These are phyloP conservation scores for Carapus acus DNA, from an alignment of 2,797 vertebrate genomes.

Conservation along the genomic window DNA sequence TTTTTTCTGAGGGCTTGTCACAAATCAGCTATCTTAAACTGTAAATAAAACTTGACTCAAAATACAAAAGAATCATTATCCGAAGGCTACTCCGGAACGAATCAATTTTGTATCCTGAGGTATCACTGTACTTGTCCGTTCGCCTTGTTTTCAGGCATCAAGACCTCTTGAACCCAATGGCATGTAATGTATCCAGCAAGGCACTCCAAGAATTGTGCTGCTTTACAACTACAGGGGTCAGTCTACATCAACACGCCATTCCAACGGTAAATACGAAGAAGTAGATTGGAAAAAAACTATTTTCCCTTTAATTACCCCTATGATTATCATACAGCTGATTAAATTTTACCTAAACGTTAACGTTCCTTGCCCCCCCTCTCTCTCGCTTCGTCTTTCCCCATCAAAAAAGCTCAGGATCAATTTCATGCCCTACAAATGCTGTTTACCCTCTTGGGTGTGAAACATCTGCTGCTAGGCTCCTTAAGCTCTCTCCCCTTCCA, in stretches of 20 bases:
- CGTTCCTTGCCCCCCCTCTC: constrained; percentile 25
- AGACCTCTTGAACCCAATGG: too few relatives aligned
- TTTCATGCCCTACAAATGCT: constrained; percentile 72
- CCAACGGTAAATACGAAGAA: constrained; percentile 16
- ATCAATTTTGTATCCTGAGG: too few relatives aligned
- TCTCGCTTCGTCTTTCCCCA: constrained; percentile 36
- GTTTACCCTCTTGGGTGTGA: constrained; percentile 69
- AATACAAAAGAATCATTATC: too few relatives aligned
- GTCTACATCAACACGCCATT: constrained; percentile 15
- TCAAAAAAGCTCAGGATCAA: constrained; percentile 67
- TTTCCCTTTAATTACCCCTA: constrained; percentile 37
- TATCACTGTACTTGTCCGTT: too few relatives aligned
- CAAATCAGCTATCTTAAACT: too few relatives aligned
- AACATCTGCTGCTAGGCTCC: constrained; percentile 60
- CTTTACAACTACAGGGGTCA: constrained; percentile 40
- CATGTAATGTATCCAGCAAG: too few relatives aligned
- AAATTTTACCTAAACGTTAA: constrained; percentile 37
- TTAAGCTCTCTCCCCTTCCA: background rate
- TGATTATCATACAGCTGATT: constrained; percentile 41
- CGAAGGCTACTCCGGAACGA: too few relatives aligned
- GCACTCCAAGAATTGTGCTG: too few relatives aligned
- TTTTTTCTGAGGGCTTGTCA: too few relatives aligned
- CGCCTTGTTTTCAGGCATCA: too few relatives aligned
- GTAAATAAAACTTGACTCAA: too few relatives aligned
- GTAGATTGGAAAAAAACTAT: background rate